These are phyloP conservation scores for Sclerurus mexicanus DNA, from an alignment of 2,113 vertebrate species.

Conservation along the genomic window DNA sequence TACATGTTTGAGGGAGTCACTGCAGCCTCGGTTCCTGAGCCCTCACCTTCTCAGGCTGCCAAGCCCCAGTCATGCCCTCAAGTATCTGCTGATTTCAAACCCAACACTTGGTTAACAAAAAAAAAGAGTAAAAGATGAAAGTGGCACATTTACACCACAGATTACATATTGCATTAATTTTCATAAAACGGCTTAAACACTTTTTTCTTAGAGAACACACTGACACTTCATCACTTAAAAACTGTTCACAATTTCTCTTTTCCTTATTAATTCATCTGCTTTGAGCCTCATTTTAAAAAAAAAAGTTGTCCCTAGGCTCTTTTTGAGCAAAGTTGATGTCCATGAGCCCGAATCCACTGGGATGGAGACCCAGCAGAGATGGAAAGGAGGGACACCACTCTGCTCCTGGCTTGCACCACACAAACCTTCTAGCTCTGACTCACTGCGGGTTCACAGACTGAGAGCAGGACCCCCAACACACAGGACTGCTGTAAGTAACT, in stretches of 20 bases:
- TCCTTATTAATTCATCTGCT: not conserved
- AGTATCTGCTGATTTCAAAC: not conserved
- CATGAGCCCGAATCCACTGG: not conserved
- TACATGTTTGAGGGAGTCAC: no score
- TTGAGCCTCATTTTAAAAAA: not conserved
- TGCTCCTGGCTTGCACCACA: not conserved
- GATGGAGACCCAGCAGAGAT: not conserved
- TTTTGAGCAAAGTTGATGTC: not conserved
- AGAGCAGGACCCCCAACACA: not conserved
- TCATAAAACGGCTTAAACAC: not conserved
- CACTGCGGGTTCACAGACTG: not conserved
- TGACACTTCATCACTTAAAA: not conserved
- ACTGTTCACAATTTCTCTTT: not conserved
- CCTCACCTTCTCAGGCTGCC: not conserved
- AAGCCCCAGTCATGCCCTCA: not conserved
- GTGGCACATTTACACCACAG: accelerated
- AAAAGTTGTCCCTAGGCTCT: accelerated
- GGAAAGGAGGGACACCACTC: not conserved
- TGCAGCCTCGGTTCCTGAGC: not conserved
- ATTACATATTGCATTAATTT: not conserved
- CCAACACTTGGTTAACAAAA: not conserved
- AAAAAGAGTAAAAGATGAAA: not conserved
- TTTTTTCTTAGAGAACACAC: not conserved
- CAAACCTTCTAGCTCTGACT: not conserved
- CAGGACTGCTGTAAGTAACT: not conserved